phyloP scores from a whole-genome alignment of 2,888 invertebrate species.

The Oscheius onirici region DNA sequence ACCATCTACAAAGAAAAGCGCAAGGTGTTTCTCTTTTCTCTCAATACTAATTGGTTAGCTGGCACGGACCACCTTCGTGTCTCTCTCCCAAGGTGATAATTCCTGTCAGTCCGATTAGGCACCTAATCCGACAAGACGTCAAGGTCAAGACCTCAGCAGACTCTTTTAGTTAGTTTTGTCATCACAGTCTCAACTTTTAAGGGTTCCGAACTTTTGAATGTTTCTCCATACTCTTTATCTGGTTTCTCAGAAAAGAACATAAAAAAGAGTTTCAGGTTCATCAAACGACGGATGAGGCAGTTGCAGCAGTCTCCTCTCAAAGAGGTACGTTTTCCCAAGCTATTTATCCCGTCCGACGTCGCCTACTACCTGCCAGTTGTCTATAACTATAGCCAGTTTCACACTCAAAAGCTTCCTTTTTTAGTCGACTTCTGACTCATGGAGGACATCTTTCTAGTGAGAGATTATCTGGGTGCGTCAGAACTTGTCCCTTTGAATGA shows the following conservation, averaged over 20 bases:
- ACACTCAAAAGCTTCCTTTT: too few relatives aligned
- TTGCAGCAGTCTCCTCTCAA: slow-evolving; percentile 22
- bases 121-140: slow-evolving; percentile 14
- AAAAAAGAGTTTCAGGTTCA: slow-evolving; percentile 10
- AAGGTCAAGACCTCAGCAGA: slow-evolving; percentile 14
- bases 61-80: not conserved
- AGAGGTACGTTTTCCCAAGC: not conserved
- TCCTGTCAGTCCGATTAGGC: slow-evolving; percentile 25
- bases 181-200: too few relatives aligned
- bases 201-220: too few relatives aligned
- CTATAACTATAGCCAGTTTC: not conserved
- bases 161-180: not conserved
- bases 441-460: not conserved
- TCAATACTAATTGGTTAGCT: slow-evolving; percentile 7
- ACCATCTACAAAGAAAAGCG: not conserved
- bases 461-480: too few relatives aligned
- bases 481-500: too few relatives aligned
- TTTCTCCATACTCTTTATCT: not conserved
- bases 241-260: not conserved
- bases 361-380: not conserved
- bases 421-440: too few relatives aligned
- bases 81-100: slow-evolving; percentile 14
- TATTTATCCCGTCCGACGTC: slow-evolving; percentile 5
- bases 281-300: slow-evolving; percentile 15
- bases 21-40: slow-evolving; percentile 13